A percentile compares a stretch with the other conserved stretches of the same genome.
phyloP scores from a whole-genome alignment of 2,888 invertebrate species.

The Dorcus hopei region DNA sequence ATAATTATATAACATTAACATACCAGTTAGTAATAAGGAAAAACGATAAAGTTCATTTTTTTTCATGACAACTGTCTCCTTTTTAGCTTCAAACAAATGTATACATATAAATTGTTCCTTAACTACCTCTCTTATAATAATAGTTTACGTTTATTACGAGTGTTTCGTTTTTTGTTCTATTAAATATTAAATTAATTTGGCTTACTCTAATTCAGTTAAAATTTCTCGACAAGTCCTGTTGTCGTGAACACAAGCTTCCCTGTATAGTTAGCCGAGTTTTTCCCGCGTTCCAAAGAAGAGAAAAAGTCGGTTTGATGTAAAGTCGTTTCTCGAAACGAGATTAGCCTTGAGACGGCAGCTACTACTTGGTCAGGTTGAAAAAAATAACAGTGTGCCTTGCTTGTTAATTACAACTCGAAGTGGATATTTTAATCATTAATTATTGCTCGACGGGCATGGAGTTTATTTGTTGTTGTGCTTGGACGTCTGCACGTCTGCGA shows the following conservation, averaged over 20 bases:
- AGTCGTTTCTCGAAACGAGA: constrained; percentile 13
- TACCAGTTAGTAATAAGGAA: too few species aligned
- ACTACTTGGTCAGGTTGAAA: constrained; percentile 9
- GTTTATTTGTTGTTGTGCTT: background rate
- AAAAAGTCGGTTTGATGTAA: constrained; percentile 2
- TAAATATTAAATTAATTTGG: too few species aligned
- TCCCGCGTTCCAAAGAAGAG: constrained; percentile 5
- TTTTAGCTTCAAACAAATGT: too few species aligned
- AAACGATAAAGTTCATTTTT: too few species aligned
- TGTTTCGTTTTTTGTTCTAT: too few species aligned
- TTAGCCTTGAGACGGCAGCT: constrained; percentile 15
- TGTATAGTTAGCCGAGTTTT: constrained; percentile 7
- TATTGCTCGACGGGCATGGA: constrained; percentile 1
- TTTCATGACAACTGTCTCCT: too few species aligned
- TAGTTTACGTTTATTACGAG: too few species aligned
- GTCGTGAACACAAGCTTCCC: constrained; percentile 5
- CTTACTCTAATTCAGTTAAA: too few species aligned
- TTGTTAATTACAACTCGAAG: constrained; percentile 16
- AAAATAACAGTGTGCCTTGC: constrained; percentile 12
- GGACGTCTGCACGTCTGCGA: background rate
- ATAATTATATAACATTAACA: too few species aligned
- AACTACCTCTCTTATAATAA: too few species aligned
- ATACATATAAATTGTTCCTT: too few species aligned
- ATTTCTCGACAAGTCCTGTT: too few species aligned
- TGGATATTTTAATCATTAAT: constrained; percentile 18